Conservation (phyloP, 2,888 invertebrate genomes). For the Schizotus pectinicornis region DNA sequence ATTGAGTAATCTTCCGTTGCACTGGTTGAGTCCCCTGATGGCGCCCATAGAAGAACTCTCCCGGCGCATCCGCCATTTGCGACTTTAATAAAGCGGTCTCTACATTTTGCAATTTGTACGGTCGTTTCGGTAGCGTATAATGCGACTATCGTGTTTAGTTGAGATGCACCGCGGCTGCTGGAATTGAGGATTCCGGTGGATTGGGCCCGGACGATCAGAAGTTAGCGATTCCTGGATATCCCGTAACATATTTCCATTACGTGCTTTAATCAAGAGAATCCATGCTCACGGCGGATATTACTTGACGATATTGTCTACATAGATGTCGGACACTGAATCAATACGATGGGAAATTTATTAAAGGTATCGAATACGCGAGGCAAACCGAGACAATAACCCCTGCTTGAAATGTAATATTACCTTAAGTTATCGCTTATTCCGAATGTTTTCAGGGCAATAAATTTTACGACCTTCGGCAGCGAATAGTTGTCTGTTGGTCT, state of each 20-base stretch:
- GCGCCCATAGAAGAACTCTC: too few relatives aligned
- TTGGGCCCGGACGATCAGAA: constrained; percentile 37
- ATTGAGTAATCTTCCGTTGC: too few relatives aligned
- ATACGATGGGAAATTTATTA: constrained; percentile 44
- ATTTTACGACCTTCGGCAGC: constrained; percentile 33
- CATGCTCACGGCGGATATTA: constrained; percentile 48
- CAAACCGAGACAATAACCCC: constrained; percentile 40
- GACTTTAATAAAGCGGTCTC: too few relatives aligned
- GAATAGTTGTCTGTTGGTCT: constrained; percentile 22
- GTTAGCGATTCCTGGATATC: constrained; percentile 42
- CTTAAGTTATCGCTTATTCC: constrained; percentile 41
- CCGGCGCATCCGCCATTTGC: too few relatives aligned
- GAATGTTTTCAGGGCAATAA: constrained; percentile 39
- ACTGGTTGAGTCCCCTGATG: too few relatives aligned
- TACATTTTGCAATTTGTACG: too few relatives aligned
- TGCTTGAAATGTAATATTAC: constrained; percentile 36
- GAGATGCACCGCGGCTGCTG: too few relatives aligned
- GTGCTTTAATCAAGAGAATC: constrained; percentile 54
- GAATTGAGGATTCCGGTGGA: too few relatives aligned
- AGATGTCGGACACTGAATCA: constrained; percentile 46
- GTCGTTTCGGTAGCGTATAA: too few relatives aligned
- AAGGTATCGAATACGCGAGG: constrained; percentile 34
- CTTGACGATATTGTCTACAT: constrained; percentile 50
- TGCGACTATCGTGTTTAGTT: too few relatives aligned
- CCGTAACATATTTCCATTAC: constrained; percentile 52